A percentile compares a stretch with the other conserved stretches of the same genome.
phyloP scores from a whole-genome alignment of 2,888 invertebrate genomes.

The Stenurella melanura region DNA sequence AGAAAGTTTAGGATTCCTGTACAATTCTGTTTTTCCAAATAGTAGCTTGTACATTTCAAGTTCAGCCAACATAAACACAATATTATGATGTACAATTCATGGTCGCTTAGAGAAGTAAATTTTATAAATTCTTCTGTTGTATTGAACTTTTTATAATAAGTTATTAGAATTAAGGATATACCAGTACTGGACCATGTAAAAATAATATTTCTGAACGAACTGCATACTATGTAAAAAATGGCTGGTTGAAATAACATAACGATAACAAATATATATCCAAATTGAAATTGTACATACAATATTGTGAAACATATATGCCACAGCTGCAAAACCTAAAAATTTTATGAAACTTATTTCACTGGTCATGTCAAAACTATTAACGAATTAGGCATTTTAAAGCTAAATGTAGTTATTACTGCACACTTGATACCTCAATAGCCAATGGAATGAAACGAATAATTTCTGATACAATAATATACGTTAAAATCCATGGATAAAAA shows the following conservation, averaged over 20 bases:
- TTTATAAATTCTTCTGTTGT: constrained; percentile 54
- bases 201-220: constrained; percentile 70
- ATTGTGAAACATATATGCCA: constrained; percentile 77
- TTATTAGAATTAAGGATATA: constrained; percentile 69
- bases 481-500: constrained; percentile 76
- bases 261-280: constrained; percentile 57
- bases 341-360: too few relatives aligned
- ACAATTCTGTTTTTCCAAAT: constrained; percentile 75
- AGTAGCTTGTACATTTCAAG: constrained; percentile 85
- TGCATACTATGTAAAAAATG: constrained; percentile 72
- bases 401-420: not conserved
- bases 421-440: constrained; percentile 45
- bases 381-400: not conserved
- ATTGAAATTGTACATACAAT: constrained; percentile 62
- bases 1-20: constrained; percentile 75
- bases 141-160: constrained; percentile 56
- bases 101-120: constrained; percentile 69
- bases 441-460: constrained; percentile 68
- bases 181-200: constrained; percentile 77
- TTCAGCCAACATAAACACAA: constrained; percentile 82
- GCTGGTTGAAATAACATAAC: constrained; percentile 74
- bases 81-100: constrained; percentile 74
- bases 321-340: constrained; percentile 73
- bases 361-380: not conserved
- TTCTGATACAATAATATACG: constrained; percentile 77